Evolutionary conservation across 2,888 invertebrate species (phyloP), one percentile per base, ranked within the genome.

Genomic region (Eulithis testata): DNA sequence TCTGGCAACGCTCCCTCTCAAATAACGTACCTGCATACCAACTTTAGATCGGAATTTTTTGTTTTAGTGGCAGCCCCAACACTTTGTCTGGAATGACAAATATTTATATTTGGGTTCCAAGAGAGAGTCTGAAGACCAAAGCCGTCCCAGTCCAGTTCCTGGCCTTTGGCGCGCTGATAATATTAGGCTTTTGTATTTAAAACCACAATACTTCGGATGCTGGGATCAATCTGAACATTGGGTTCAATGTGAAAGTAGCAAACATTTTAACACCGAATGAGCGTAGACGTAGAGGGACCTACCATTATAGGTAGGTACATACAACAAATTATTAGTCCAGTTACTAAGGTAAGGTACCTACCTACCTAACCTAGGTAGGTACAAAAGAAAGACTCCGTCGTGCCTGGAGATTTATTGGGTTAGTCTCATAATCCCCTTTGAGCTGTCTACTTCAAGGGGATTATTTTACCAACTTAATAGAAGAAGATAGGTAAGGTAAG

Each of bases 51-150:
- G 9, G 40, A 40, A 5, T n/a, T 27, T 36, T 57, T 11, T 50
- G n/a, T 66, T 66, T 52, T 56, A 66, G 62, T 66, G 63, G 63
- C 56, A 63, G 37, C 60, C 57, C 9, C 55, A 52, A 11, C 31
- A 44, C 14, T 54, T 68, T 62, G 11, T 51, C 56, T 95, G 95
- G 95, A 85, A 86, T 0, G 91, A 94, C 59, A 94, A 94, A 76
- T 83, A 94, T 76, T 76, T 95, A 55, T 95, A 94, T 76, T 82
- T 95, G 53, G 95, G 95, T 11, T 79, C 85, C 52, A 81, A 82
- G 62, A 84, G 91, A 68, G 87, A 89, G 68, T 74, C 73, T 11
- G 84, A 85, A 74, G 87, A 88, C 65, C 71, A 72, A 57, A 65
- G 70, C 43, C 79, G 84, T 2, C 89, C 88, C 2, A 73, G 74